Evolutionary conservation across 2,888 invertebrate genomes (phyloP).

Genomic region (Flabesymbios commensalis): DNA sequence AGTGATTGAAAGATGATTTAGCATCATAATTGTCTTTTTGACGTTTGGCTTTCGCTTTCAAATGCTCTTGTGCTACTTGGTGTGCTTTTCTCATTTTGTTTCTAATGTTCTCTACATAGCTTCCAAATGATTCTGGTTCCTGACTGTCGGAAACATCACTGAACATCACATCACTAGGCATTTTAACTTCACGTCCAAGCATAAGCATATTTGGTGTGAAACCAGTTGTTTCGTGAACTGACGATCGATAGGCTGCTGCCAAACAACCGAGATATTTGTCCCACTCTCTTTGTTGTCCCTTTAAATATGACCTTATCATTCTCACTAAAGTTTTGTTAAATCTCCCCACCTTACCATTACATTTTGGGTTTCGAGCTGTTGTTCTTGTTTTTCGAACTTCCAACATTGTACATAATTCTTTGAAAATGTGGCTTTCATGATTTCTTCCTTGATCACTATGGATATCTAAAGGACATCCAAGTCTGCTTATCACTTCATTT

Average conservation of each 20-base stretch:
- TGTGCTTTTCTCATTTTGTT: neutral
- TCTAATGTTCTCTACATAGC: neutral
- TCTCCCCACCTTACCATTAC: neutral
- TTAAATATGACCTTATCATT: neutral
- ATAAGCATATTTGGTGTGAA: slow-evolving; percentile 2
- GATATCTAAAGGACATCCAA: too few species aligned
- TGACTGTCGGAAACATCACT: too few species aligned
- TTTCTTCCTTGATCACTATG: too few species aligned
- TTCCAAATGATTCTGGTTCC: neutral
- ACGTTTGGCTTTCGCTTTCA: neutral
- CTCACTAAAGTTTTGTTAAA: neutral
- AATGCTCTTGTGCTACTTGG: neutral
- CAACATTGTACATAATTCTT: too few species aligned
- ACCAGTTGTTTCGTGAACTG: neutral
- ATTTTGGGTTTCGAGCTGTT: too few species aligned
- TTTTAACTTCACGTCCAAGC: neutral
- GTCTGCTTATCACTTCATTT: too few species aligned
- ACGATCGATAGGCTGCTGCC: neutral
- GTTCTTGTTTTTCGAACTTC: too few species aligned
- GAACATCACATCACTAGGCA: neutral
- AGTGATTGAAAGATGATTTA: neutral
- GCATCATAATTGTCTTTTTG: neutral
- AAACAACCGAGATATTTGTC: neutral
- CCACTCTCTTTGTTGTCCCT: slow-evolving; percentile 1
- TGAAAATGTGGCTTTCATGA: too few species aligned